Evolutionary conservation across 2,888 invertebrate species (phyloP), one percentile per base, ranked within the genome.

Genomic region (Lithophane leautieri): DNA sequence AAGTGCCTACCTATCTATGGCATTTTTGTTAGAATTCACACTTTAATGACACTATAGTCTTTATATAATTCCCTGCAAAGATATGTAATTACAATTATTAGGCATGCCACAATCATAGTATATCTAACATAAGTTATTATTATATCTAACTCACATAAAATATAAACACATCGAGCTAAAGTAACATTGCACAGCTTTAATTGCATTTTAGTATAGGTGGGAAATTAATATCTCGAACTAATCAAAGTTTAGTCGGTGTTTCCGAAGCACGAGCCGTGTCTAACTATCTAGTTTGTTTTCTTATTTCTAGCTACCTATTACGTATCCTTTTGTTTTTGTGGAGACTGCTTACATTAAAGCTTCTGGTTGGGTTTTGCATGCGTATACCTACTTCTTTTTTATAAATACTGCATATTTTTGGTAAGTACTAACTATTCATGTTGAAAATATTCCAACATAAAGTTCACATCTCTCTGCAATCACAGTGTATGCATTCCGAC

Each of bases 141-240:
- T 50, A 22, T 25, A 50, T 44, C 25, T 54, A 54, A 67, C 47
- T 50, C 47, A 61, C 42, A 65, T 78, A 71, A 70, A 75, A 73
- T 80, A 73, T 70, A 74, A 77, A 74, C 40, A 78, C 66, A 71
- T 83, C 70, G 65, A 78, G 69, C 69, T 54, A 60, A 76, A 76
- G 68, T 73, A 84, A 73, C 73, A 85, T 78, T 85, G 80, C 80
- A 83, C 77, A 84, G 84, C 83, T 89, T 87, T 91, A 90, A 92
- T 92, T 92, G 91, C 90, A 92, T 92, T 92, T 86, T 88, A 93
- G 90, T 91, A 91, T 89, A 89, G 90, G 90, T 88, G 89, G 90
- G 89, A 92, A 93, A 93, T 94, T 92, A 93, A 94, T 93, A 93
- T 91, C 92, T 89, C 89, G 89, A 93, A 94, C 93, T 94, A 94